These are phyloP conservation scores for Brachypteracias leptosomus DNA, from an alignment of 2,113 vertebrate species.

Conservation along the genomic window DNA sequence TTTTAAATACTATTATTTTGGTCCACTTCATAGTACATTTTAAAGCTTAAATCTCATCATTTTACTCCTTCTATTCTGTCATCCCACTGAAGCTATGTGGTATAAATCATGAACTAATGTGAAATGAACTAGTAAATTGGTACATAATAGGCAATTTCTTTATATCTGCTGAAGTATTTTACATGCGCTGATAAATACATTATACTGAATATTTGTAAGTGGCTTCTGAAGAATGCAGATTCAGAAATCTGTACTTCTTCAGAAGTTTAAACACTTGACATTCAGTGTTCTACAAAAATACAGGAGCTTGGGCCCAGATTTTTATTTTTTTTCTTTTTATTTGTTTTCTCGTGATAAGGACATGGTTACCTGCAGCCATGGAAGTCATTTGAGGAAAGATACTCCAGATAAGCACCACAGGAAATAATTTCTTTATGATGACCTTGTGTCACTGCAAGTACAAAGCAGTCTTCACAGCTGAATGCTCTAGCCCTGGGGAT, in stretches of 20 bases:
- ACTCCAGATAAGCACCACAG: not conserved
- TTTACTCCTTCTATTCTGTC: not conserved
- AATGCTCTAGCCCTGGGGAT: slow-evolving; percentile 24
- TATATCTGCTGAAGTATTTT: slow-evolving; percentile 31
- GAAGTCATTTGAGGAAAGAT: not conserved
- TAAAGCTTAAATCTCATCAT: not conserved
- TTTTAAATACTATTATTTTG: not conserved
- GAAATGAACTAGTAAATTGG: slow-evolving; percentile 44
- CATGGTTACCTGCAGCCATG: not conserved
- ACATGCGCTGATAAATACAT: not conserved
- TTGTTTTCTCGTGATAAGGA: not conserved
- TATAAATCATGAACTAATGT: slow-evolving; percentile 12
- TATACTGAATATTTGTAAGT: not conserved
- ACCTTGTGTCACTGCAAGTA: slow-evolving; percentile 36
- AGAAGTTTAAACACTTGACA: not conserved
- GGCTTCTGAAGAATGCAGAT: not conserved
- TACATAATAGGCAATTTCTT: slow-evolving; percentile 49
- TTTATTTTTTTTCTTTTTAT: not conserved
- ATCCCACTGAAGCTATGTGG: not conserved
- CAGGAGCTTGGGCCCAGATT: not conserved
- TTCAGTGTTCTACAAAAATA: not conserved
- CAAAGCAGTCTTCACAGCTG: slow-evolving; percentile 47
- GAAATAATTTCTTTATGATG: slow-evolving; percentile 51
- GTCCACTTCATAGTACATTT: not conserved
- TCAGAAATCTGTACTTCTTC: not conserved